These are phyloP conservation scores for Arizona elegans DNA, from an alignment of 2,113 vertebrate species.

Conservation along the genomic window DNA sequence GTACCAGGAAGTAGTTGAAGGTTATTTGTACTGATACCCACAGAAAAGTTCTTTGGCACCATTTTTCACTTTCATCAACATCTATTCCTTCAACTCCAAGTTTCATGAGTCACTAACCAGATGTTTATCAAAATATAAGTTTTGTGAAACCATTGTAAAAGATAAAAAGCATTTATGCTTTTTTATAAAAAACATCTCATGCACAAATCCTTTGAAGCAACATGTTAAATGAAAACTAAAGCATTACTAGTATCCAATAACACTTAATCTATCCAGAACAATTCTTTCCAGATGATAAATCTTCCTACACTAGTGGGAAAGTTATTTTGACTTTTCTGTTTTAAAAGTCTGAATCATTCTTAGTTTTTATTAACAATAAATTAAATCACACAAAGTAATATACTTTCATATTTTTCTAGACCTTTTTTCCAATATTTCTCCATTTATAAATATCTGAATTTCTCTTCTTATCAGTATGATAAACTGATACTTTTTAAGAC, in stretches of 20 bases:
- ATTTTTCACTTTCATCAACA: not conserved
- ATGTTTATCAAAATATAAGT: not conserved
- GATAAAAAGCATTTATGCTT: not conserved
- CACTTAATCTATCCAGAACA: not conserved
- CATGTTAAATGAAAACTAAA: not conserved
- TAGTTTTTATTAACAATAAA: not conserved
- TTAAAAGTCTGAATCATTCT: not conserved
- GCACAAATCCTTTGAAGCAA: not conserved
- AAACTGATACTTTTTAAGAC: not conserved
- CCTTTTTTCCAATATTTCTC: not conserved
- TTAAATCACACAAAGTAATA: not conserved
- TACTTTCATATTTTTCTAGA: not conserved
- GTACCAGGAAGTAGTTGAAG: not conserved
- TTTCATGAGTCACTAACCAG: not conserved
- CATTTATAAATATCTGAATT: not conserved
- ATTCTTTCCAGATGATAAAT: not conserved
- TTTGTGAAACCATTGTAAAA: not conserved
- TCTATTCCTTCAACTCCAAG: not conserved
- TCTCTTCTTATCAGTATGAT: not conserved
- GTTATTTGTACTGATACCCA: not conserved
- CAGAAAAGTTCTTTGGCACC: not conserved
- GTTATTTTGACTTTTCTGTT: not conserved
- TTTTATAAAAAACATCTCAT: not conserved
- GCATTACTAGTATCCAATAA: not conserved
- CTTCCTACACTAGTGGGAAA: not conserved